Evolutionary conservation across 2,797 vertebrate species (phyloP), one percentile per base, ranked within the genome.

Genomic region (Coracias cyanogaster): DNA sequence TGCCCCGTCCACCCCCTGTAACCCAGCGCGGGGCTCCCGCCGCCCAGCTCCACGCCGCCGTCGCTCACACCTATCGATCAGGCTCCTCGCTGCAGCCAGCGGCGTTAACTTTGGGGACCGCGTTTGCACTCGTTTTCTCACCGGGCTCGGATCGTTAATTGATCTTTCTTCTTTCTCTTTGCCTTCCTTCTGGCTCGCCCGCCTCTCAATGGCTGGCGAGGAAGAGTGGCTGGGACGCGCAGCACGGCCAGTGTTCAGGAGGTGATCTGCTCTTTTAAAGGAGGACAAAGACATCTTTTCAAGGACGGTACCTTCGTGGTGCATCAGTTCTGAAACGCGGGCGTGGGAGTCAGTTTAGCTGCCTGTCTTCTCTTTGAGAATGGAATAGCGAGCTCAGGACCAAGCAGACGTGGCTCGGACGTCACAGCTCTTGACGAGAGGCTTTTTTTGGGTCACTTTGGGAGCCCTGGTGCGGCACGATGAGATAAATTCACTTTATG

Each of bases 21-120:
- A 54, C 61, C 67, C 15, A 0, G 78, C 2, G 10, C 84, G 15
- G 62, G 72, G 81, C 85, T 79, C 8, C 86, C 49, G 43, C 49
- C 46, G 12, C 61, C 2, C 2, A 51, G 60, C 9, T 0, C 66
- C 5, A 29, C 58, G 5, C 51, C 0, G 1, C 64, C 85, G 15
- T 26, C 28, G 1, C 83, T 65, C 45, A 15, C 35, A 3, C 12
- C 73, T 45, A 82, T 95, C 12, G 54, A 83, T 66, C 31, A 7
- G 37, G 43, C 45, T 86, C 62, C 54, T 51, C 2, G 3, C 89
- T 57, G 48, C 88, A 33, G 14, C 73, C 54, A 4, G 12, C 7
- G 3, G 24, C 6, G 21, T 52, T 51, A 95, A 79, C 58, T 94
- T 67, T 3, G 81, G 86, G 84, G 80, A 80, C 43, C 70, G 1